Percentiles rank a stretch among this genome's conserved stretches.
Conservation (phyloP, 2,113 vertebrate species). For the Callocephalon fimbriatum region DNA sequence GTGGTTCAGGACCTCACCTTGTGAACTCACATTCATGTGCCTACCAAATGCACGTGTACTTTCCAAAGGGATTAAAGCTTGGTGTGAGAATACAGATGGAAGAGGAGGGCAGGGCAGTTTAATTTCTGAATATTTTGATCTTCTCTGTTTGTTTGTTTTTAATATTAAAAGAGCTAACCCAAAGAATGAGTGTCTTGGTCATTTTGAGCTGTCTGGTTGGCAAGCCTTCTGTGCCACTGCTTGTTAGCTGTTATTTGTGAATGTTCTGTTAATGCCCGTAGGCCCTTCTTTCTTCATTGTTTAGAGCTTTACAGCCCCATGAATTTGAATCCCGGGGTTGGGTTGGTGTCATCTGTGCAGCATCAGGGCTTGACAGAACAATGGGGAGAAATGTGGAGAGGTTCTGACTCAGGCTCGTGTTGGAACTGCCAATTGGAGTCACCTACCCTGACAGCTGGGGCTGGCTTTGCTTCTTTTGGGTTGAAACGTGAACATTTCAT, state of each 20-base stretch:
- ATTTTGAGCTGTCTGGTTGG: neutral
- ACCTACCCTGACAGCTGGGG: neutral
- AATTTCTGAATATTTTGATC: neutral
- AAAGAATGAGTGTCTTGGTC: neutral
- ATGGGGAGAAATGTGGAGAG: neutral
- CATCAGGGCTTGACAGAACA: conserved; percentile 33
- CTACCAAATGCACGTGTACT: neutral
- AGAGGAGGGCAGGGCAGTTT: neutral
- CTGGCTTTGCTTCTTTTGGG: neutral
- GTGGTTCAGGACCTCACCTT: neutral
- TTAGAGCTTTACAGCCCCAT: neutral
- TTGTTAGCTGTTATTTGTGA: neutral
- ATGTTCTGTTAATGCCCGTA: neutral
- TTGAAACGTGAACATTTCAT: neutral
- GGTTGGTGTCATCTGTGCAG: neutral
- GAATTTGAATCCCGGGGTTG: neutral
- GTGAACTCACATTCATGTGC: neutral
- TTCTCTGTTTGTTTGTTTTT: conserved; percentile 1
- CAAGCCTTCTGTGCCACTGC: conserved; percentile 7
- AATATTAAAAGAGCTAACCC: neutral
- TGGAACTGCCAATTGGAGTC: neutral
- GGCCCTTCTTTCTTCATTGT: neutral
- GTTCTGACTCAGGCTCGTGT: neutral
- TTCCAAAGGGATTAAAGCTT: neutral
- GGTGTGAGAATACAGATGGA: neutral